Evolutionary conservation across 2,797 vertebrate genomes (phyloP), one percentile per base, ranked within the genome.

Genomic region (Gadopsis marmoratus): DNA sequence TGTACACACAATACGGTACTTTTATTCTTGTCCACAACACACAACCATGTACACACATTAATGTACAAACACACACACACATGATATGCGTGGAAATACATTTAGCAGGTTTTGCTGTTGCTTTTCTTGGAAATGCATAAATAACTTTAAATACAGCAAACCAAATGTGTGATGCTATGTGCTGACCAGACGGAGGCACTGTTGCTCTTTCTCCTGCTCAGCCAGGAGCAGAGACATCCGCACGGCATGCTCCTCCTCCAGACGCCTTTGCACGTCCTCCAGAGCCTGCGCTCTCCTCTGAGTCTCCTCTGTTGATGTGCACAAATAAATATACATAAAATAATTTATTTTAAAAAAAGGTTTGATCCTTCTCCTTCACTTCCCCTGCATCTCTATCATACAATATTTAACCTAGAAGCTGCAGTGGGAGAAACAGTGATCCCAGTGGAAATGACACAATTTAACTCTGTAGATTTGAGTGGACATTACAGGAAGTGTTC

Each of bases 181-280:
- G 4, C 94, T 94, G 67, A 98, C 98, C 97, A 96, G 95, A 23
- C 92, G 89, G 84, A 97, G 53, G 87, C 91, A 92, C 84, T 96
- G 96, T 84, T 99, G 97, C 56, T 98, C 97, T 76, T 93, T 94
- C 86, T 97, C 97, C 85, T 99, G 97, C 84, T 98, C 97, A 21
- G 96, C 97, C 74, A 97, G 95, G 55, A 99, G 95, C 61, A 96
- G 86, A 0, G 97, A 97, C 74, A 99, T 94, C 48, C 98, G 97
- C 29, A 97, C 93, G 31, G 95, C 95, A 8, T 98, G 97, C 76
- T 98, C 97, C 8, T 98, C 96, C 88, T 97, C 96, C 63, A 98
- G 93, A 59, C 92, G 95, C 89, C 95, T 96, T 75, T 95, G 95
- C 96, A 97, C 96, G 92, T 97, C 97, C 94, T 97, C 97, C 85